Base-by-base conservation (phyloP, 2,113 vertebrate species). In the Callionymus lyra region DNA sequence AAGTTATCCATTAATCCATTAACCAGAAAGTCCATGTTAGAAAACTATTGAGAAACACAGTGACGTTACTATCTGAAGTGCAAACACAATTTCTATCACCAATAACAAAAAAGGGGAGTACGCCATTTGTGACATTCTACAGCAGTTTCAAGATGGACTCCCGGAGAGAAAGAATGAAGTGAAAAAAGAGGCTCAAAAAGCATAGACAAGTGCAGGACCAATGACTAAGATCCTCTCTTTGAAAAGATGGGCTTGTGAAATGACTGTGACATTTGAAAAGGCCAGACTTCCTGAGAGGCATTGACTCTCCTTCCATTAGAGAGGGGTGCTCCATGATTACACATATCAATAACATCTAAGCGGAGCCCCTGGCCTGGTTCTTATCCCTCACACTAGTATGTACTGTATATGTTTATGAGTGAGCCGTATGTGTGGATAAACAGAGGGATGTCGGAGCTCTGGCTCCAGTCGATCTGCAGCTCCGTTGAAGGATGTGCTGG, bases 241-340 rank as follows among this genome's bases (percentile, higher is more conserved):
- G 50, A 63, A 71, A 67, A 47, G 58, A 77, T 54, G 34, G 69
- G 63, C 60, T 41, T 66, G 59, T 74, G 56, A 72, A 74, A 73
- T 12, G 47, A 55, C 64, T 56, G 63, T 80, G 75, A 74, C 76
- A 79, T 82, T 82, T 82, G 49, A 79, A 82, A 82, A 79, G 68
- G 72, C 74, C 76, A 82, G 70, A 76, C 59, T 72, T 76, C 72
- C 72, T 64, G 69, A 79, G 56, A 79, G 65, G 61, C 67, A 66
- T 11, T 31, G 57, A 77, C 58, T 72, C 63, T 75, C 68, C 56
- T 56, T 68, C 67, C 56, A 77, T 77, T 77, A 70, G 47, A 64
- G 51, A 15, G 44, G 56, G 53, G 31, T 43, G 50, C 41, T 64
- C 38, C 56, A 61, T 68, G 70, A 70, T 70, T 72, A 70, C 53